Evolutionary conservation across 2,113 vertebrate genomes (phyloP).

Genomic region (Rhinoderma darwinii): DNA sequence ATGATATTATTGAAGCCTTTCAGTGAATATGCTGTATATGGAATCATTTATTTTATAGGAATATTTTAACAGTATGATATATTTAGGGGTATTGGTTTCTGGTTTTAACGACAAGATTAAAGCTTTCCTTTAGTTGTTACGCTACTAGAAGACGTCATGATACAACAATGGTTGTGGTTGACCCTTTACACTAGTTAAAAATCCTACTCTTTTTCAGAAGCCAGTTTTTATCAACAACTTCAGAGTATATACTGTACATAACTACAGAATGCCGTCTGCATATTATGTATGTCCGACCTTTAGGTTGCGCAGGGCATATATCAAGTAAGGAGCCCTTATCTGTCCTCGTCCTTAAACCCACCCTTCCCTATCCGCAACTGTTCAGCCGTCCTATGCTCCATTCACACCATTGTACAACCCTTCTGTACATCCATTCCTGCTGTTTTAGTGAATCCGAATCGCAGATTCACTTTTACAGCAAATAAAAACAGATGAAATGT

Average conservation of each 20-base stretch:
- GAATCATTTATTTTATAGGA: constrained; percentile 2
- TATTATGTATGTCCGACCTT: background rate
- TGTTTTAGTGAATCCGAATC: no score
- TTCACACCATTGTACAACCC: background rate
- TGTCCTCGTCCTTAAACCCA: no score
- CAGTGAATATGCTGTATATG: background rate
- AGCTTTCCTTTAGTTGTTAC: background rate
- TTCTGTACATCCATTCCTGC: background rate
- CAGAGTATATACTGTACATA: background rate
- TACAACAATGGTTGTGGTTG: background rate
- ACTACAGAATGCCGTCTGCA: background rate
- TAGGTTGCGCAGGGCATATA: no score
- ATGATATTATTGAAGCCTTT: background rate
- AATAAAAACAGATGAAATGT: no score
- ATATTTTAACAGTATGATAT: background rate
- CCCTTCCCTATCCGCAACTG: no score
- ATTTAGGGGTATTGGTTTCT: background rate
- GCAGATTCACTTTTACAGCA: background rate
- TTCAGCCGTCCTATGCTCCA: background rate
- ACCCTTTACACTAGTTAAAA: background rate
- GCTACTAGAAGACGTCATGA: background rate
- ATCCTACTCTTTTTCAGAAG: background rate
- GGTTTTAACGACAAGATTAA: background rate
- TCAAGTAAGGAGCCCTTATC: no score
- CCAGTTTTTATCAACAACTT: background rate